Percentiles rank a stretch among this genome's conserved stretches.
phyloP scores from a whole-genome alignment of 2,113 vertebrate genomes.

The Callopanchax toddi region DNA sequence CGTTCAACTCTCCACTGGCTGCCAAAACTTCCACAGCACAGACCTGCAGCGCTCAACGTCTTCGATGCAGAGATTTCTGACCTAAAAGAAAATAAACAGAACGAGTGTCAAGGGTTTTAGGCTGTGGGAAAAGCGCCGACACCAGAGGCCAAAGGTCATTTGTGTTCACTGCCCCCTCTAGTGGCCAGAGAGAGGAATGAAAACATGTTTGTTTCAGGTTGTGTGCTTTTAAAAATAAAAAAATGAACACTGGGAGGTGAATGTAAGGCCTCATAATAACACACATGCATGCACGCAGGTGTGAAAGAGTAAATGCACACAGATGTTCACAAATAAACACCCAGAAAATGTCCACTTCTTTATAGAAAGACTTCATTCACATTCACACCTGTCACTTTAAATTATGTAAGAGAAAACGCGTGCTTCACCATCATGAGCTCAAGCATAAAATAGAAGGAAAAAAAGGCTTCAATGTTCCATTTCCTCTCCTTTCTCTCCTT shows the following conservation, averaged over 20 bases:
- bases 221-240: conserved; percentile 36
- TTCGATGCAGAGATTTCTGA: not conserved
- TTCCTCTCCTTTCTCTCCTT: conserved; percentile 2
- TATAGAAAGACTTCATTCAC: no score
- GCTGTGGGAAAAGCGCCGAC: not conserved
- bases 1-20: conserved; percentile 40
- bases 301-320: conserved; percentile 3
- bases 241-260: conserved; percentile 28
- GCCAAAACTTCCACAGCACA: conserved; percentile 17
- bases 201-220: not conserved
- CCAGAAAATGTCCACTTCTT: conserved; percentile 1
- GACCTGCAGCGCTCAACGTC: not conserved
- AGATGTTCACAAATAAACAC: conserved; percentile 9
- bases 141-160: conserved; percentile 47
- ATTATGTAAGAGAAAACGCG: no score
- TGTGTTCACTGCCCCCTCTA: conserved; percentile 48
- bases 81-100: not conserved
- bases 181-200: conserved; percentile 26
- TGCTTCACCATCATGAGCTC: not conserved
- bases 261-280: conserved; percentile 28
- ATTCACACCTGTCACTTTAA: no score
- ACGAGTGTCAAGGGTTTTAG: not conserved
- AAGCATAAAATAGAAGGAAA: conserved; percentile 7
- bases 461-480: conserved; percentile 22
- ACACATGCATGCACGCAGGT: conserved; percentile 10